Percentiles rank a stretch among this genome's conserved stretches.
phyloP scores from a whole-genome alignment of 2,113 vertebrate species.

The Urocitellus parryii region DNA sequence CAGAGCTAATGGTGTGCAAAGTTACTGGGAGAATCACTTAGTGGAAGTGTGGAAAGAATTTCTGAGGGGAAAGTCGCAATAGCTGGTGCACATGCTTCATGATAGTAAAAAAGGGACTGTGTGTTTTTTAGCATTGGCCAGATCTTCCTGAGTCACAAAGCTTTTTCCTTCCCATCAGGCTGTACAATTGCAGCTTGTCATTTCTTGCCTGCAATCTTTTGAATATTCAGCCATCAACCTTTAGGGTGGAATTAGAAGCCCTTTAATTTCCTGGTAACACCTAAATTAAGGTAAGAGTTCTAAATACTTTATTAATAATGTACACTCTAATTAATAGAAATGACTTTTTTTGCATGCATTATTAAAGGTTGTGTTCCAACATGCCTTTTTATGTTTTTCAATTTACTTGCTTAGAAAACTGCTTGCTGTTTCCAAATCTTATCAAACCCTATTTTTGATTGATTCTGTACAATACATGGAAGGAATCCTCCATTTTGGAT shows the following conservation, averaged over 20 bases:
- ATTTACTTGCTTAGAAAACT: slow-evolving; percentile 73
- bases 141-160: not conserved
- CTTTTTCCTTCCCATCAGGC: not conserved
- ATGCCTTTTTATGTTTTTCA: slow-evolving; percentile 74
- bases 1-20: not conserved
- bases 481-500: not conserved
- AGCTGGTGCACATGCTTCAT: not conserved
- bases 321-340: slow-evolving; percentile 81
- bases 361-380: slow-evolving; percentile 79
- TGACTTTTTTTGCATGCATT: slow-evolving; percentile 78
- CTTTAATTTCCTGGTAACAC: slow-evolving; percentile 82
- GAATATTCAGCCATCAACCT: slow-evolving; percentile 77
- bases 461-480: not conserved
- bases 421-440: not conserved
- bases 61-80: not conserved
- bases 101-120: not conserved
- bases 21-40: not conserved
- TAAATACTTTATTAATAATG: slow-evolving; percentile 82
- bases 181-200: slow-evolving; percentile 11
- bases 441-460: not conserved
- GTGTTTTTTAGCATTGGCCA: not conserved
- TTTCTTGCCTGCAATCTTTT: slow-evolving; percentile 34
- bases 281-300: slow-evolving; percentile 81
- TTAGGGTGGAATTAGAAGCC: slow-evolving; percentile 72
- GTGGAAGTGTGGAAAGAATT: not conserved